Conservation (phyloP, 2,888 invertebrate genomes). For the Drosophila nr. perissopoda region DNA sequence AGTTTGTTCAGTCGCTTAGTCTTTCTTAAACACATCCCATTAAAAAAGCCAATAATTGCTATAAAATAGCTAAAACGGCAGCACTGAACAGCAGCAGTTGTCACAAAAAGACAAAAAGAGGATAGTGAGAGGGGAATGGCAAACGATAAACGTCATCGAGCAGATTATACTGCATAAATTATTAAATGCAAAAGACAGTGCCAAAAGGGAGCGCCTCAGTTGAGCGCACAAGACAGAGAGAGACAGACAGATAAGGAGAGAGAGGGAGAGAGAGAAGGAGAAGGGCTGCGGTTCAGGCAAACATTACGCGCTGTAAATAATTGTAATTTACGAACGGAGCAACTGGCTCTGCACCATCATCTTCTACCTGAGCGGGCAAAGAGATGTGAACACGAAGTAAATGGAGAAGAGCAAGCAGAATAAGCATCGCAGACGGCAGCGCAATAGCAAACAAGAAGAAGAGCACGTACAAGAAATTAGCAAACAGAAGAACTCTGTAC, state of each 20-base stretch:
- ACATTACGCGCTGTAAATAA: conserved; percentile 70
- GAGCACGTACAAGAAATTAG: conserved; percentile 79
- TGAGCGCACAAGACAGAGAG: background rate
- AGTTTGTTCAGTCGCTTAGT: background rate
- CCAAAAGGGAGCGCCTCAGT: conserved; percentile 67
- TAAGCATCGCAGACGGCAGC: conserved; percentile 25
- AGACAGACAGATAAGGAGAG: conserved; percentile 10
- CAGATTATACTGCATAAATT: conserved; percentile 77
- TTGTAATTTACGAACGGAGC: conserved; percentile 72
- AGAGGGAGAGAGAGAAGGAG: background rate
- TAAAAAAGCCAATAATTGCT: background rate
- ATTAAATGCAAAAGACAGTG: conserved; percentile 71
- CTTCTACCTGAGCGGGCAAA: conserved; percentile 68
- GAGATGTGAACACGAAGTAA: conserved; percentile 35
- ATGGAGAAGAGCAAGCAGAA: conserved; percentile 12
- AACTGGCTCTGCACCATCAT: conserved; percentile 34
- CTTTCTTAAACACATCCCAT: background rate
- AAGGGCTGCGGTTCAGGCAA: conserved; percentile 22
- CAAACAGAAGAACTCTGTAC: conserved; percentile 60
- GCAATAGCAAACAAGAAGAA: conserved; percentile 69
- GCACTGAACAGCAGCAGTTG: conserved; percentile 1
- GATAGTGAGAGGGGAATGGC: conserved; percentile 50
- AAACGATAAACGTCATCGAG: conserved; percentile 76
- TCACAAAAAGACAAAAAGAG: background rate
- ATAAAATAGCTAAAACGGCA: background rate